phyloP scores from a whole-genome alignment of 2,888 invertebrate genomes.

The Notodonta ziczac region DNA sequence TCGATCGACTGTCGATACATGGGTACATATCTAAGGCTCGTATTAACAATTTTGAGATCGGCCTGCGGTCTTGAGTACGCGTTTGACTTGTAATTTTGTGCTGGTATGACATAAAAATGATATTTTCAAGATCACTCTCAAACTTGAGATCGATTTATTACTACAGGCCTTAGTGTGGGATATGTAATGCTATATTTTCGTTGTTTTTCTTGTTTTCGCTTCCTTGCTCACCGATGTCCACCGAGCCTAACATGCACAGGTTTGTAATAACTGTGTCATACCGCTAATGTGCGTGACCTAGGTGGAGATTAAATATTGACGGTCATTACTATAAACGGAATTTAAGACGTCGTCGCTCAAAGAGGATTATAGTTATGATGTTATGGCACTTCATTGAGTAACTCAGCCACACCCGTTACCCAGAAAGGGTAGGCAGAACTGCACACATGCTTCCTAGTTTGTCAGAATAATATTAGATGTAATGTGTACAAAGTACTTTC shows the following conservation, averaged over 20 bases:
- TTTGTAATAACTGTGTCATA: slow-evolving; percentile 1
- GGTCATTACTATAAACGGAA: not conserved
- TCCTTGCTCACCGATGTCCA: not conserved
- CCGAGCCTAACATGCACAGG: not conserved
- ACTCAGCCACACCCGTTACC: not conserved
- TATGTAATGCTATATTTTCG: too few relatives aligned
- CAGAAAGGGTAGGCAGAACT: not conserved
- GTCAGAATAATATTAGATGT: not conserved
- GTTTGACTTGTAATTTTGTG: too few relatives aligned
- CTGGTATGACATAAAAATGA: too few relatives aligned
- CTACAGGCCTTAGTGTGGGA: too few relatives aligned
- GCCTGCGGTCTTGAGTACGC: too few relatives aligned
- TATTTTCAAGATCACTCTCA: too few relatives aligned
- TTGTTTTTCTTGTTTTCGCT: too few relatives aligned
- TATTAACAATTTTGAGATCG: too few relatives aligned
- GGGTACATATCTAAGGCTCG: too few relatives aligned
- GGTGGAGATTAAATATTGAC: not conserved
- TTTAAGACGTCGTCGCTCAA: not conserved
- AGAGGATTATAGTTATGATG: not conserved
- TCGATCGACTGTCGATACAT: too few relatives aligned
- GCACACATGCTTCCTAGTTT: not conserved
- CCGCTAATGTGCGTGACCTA: slow-evolving; percentile 2
- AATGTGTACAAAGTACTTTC: not conserved
- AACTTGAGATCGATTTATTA: too few relatives aligned
- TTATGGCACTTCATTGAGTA: not conserved